Percentiles rank a stretch among this genome's conserved stretches.
Conservation (phyloP, 2,888 invertebrate species). For the Salpingus planirostris region DNA sequence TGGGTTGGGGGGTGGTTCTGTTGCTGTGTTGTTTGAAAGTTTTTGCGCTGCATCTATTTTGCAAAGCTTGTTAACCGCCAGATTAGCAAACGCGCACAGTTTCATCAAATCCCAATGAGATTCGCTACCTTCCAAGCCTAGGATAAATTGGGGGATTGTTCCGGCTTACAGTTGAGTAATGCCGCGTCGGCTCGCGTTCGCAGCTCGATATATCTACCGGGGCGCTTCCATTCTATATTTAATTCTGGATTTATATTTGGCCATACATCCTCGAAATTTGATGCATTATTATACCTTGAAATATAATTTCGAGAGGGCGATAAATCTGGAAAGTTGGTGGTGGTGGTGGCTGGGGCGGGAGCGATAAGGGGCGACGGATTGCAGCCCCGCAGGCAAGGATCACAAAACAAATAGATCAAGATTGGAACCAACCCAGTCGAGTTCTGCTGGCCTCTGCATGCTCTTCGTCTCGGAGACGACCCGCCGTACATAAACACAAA, state of each 20-base stretch:
- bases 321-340: constrained; percentile 27
- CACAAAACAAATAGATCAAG: constrained; percentile 44
- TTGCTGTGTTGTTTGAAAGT: not conserved
- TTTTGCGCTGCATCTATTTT: constrained; percentile 38
- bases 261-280: constrained; percentile 40
- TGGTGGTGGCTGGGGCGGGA: constrained; percentile 28
- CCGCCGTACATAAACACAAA: constrained; percentile 25
- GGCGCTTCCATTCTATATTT: constrained; percentile 41
- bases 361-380: constrained; percentile 40
- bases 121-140: constrained; percentile 39
- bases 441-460: constrained; percentile 39
- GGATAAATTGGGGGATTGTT: constrained; percentile 44
- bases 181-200: constrained; percentile 41
- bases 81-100: constrained; percentile 42
- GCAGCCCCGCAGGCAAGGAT: constrained; percentile 38
- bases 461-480: constrained; percentile 20
- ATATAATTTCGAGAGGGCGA: constrained; percentile 38
- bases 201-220: constrained; percentile 40
- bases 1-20: no score
- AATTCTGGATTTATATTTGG: constrained; percentile 43
- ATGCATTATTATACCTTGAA: constrained; percentile 43
- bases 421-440: constrained; percentile 35
- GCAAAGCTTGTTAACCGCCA: constrained; percentile 43
- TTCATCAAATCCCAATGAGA: constrained; percentile 45
- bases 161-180: constrained; percentile 43